Base-by-base conservation (phyloP, 2,888 invertebrate species). In the Athrips mouffetella region DNA sequence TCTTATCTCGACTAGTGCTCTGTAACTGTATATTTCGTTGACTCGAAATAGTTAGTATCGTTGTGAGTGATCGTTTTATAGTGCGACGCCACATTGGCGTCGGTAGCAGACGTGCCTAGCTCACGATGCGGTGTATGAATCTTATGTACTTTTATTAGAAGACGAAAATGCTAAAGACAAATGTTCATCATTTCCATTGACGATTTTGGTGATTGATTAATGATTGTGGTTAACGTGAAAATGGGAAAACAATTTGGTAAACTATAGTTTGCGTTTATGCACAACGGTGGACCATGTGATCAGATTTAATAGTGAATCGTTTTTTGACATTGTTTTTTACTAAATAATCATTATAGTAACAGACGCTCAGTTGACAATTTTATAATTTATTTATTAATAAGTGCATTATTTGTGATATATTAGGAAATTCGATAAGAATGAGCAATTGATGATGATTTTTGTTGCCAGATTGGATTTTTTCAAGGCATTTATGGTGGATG, bases 351-450 rank as follows among this genome's bases (percentile, higher is more conserved):
- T 79, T 77, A 77, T 73, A 77, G 63, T 78, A 73, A 78, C 70
- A 72, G 77, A 83, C 74, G 70, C 76, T 77, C 69, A 58, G 80
- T 85, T 87, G 83, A 86, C 83, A 77, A 81, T 81, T 85, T 80
- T 79, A 80, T 86, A 83, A 86, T 87, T 87, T 85, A 85, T 87
- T 85, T 85, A 83, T 80, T n/a, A 67, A 73, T 85, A 85, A 85
- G 87, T 87, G 84, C 78, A 82, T 83, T 81, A 70, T 78, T 81
- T 86, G 87, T 88, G 86, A 87, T 84, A 83, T 78, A 75, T 74
- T 74, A 75, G 77, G 72, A 67, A 72, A 77, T 72, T 71, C 71
- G 61, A 72, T 66, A 57, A 67, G 70, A 68, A 71, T 73, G 65
- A 79, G 73, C 67, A 68, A 76, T 76, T 64, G 62, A 57, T 62